Conservation (phyloP, 2,113 vertebrate species). For the Oncorhynchus keta region DNA sequence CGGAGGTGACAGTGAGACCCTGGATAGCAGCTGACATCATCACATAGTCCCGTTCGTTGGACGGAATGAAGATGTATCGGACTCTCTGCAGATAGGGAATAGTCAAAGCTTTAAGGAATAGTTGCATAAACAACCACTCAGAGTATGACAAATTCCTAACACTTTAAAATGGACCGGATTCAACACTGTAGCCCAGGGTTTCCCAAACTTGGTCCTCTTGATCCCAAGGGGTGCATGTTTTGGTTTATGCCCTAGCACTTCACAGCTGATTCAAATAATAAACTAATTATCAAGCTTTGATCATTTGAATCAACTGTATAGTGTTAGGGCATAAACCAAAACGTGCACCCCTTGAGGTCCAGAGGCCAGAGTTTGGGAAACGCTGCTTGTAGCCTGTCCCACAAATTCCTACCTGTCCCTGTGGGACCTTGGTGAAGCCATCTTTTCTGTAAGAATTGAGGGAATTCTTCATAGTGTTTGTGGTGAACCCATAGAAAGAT, state of each 20-base stretch:
- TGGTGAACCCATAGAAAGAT: slow-evolving; percentile 85
- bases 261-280: no score
- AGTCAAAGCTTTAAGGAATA: background rate
- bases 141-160: background rate
- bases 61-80: slow-evolving; percentile 83
- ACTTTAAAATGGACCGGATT: background rate
- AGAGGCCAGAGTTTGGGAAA: no score
- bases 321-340: no score
- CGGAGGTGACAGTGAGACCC: slow-evolving; percentile 64
- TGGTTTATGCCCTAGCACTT: no score
- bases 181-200: background rate
- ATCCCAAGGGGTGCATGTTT: no score
- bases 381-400: background rate
- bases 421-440: slow-evolving; percentile 77
- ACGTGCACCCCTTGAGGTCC: no score
- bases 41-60: slow-evolving; percentile 74
- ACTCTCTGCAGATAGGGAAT: slow-evolving; percentile 65
- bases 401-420: slow-evolving; percentile 67
- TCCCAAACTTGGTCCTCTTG: no score
- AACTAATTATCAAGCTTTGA: no score
- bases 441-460: slow-evolving; percentile 65
- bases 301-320: no score
- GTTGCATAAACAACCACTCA: background rate
- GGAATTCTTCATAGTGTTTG: slow-evolving; percentile 87
- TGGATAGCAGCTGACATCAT: slow-evolving; percentile 78